These are phyloP conservation scores for Tenthredo amoena DNA, from an alignment of 2,888 invertebrate species.

Conservation along the genomic window DNA sequence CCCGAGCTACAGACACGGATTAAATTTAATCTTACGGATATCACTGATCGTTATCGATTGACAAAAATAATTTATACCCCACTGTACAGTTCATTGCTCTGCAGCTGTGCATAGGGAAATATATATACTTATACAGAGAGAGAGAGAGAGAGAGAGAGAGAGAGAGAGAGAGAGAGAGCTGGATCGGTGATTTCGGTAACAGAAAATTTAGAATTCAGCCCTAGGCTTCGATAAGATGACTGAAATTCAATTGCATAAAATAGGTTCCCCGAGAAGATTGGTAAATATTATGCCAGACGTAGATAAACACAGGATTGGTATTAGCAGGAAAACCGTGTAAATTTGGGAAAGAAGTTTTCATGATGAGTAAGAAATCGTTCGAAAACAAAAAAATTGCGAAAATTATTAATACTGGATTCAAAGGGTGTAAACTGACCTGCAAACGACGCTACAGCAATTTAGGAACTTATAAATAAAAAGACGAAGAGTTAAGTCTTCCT, in stretches of 20 bases:
- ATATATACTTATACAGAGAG: background rate
- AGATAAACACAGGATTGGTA: background rate
- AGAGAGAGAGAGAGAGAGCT: background rate
- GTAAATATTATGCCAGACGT: background rate
- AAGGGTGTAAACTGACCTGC: background rate
- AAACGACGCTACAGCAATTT: background rate
- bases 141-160: background rate
- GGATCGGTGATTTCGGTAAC: background rate
- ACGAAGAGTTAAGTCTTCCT: background rate
- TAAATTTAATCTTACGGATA: background rate
- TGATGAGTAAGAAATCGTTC: background rate
- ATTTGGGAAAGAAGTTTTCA: background rate
- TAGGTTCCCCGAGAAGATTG: background rate
- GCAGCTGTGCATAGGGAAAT: background rate
- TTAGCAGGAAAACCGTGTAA: background rate
- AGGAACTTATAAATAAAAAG: background rate
- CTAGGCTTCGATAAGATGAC: background rate
- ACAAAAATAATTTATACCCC: background rate
- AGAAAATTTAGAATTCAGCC: constrained; percentile 24
- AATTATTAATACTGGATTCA: background rate
- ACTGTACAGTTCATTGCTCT: background rate
- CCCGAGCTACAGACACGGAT: background rate
- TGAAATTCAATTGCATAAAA: background rate
- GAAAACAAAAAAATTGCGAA: background rate
- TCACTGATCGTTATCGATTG: constrained; percentile 5